phyloP scores from a whole-genome alignment of 2,888 invertebrate genomes.

The Chironomus tentans region DNA sequence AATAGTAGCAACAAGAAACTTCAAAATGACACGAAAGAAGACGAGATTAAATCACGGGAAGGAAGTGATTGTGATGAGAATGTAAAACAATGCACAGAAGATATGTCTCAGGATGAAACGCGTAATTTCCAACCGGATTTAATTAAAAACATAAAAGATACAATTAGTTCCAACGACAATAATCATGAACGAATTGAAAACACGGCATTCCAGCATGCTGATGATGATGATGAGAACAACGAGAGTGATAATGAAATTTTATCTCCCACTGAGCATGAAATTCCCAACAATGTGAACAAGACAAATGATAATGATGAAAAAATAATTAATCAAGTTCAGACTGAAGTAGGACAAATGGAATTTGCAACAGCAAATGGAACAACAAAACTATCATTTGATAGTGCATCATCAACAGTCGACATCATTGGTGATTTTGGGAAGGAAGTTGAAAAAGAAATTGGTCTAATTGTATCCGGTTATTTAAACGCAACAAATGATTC shows the following conservation, averaged over 20 bases:
- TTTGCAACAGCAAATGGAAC: conserved; percentile 29
- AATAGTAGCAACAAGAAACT: conserved; percentile 1
- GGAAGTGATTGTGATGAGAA: neutral
- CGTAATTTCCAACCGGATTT: conserved; percentile 34
- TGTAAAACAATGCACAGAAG: neutral
- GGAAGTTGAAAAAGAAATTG: conserved; percentile 39
- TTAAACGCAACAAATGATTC: neutral
- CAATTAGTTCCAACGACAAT: conserved; percentile 24
- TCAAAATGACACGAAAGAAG: conserved; percentile 11
- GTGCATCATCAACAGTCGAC: conserved; percentile 31
- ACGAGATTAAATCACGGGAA: neutral
- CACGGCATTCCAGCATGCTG: too few species aligned
- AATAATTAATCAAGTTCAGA: conserved; percentile 21
- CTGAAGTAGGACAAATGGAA: neutral
- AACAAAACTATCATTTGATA: conserved; percentile 33
- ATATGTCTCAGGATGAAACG: neutral
- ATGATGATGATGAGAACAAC: neutral
- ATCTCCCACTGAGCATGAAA: conserved; percentile 6
- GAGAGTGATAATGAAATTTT: conserved; percentile 9
- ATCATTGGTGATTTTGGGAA: conserved; percentile 39
- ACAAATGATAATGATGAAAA: conserved; percentile 18
- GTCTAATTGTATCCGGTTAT: conserved; percentile 38
- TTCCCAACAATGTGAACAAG: neutral
- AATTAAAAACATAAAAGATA: conserved; percentile 32
- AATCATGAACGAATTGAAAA: conserved; percentile 10